Conservation (phyloP, 2,888 invertebrate species). For the Lithophane leautieri region DNA sequence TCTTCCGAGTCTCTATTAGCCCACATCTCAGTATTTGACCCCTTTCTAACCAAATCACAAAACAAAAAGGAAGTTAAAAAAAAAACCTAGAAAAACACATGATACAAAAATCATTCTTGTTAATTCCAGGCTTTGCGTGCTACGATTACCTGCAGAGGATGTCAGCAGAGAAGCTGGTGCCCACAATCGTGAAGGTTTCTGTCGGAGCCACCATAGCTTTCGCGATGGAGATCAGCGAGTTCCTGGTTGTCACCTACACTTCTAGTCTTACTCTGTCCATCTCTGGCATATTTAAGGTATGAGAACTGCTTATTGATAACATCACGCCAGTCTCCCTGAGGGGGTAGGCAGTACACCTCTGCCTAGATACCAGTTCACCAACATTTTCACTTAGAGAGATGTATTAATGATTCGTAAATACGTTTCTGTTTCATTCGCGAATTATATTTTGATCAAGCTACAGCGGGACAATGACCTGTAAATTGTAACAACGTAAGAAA, state of each 20-base stretch:
- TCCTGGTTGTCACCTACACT: constrained; percentile 97
- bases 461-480: too few relatives aligned
- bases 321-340: too few relatives aligned
- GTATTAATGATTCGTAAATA: too few relatives aligned
- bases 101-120: neutral
- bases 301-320: neutral
- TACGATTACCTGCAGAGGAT: constrained; percentile 77
- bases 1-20: too few relatives aligned
- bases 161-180: constrained; percentile 80
- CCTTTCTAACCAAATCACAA: neutral
- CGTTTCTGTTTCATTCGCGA: too few relatives aligned
- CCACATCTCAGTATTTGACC: too few relatives aligned
- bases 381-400: too few relatives aligned
- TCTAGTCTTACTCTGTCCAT: constrained; percentile 99
- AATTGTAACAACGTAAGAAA: too few relatives aligned
- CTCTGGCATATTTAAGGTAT: constrained; percentile 98
- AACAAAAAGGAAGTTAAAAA: neutral
- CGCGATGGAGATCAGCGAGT: constrained; percentile 98
- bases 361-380: too few relatives aligned
- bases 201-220: constrained; percentile 97
- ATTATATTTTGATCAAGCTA: too few relatives aligned
- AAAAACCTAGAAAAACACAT: neutral
- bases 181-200: constrained; percentile 91
- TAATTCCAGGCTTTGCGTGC: constrained; percentile 83
- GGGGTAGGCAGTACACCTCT: too few relatives aligned